Percentiles rank a stretch among this genome's conserved stretches.
These are phyloP conservation scores for Lithophane leautieri DNA, from an alignment of 2,888 invertebrate genomes.

Conservation along the genomic window DNA sequence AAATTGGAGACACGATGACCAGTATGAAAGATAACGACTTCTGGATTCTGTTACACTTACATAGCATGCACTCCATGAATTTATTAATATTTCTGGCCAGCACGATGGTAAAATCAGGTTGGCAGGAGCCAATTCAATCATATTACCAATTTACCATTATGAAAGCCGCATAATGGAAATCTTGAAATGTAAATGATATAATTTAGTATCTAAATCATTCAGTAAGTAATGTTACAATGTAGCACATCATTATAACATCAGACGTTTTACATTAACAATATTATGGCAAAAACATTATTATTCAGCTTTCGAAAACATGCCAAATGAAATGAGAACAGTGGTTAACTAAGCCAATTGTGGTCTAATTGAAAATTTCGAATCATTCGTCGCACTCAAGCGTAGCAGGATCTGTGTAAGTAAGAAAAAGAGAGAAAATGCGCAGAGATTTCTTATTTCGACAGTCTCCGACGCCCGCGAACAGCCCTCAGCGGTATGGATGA, in stretches of 20 bases:
- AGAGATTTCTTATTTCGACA: conserved; percentile 79
- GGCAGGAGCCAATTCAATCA: neutral
- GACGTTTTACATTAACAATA: conserved; percentile 36
- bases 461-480: conserved; percentile 85
- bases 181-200: conserved; percentile 11
- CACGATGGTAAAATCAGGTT: conserved; percentile 2
- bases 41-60: conserved; percentile 17
- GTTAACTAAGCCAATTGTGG: conserved; percentile 87
- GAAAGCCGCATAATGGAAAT: neutral
- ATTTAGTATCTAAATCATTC: conserved; percentile 22
- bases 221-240: conserved; percentile 8
- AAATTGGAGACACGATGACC: conserved; percentile 41
- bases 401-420: conserved; percentile 50
- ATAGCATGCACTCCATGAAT: conserved; percentile 23
- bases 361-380: conserved; percentile 75
- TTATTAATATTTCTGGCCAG: conserved; percentile 2
- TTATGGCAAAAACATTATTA: conserved; percentile 59
- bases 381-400: conserved; percentile 65
- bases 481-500: conserved; percentile 85
- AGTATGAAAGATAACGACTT: conserved; percentile 29
- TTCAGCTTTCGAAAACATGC: conserved; percentile 58
- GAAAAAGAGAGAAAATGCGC: conserved; percentile 65
- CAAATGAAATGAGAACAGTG: conserved; percentile 75
- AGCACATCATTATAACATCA: conserved; percentile 40
- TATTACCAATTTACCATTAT: conserved; percentile 2